phyloP scores from a whole-genome alignment of 2,113 vertebrate genomes.

The Larimichthys crocea region DNA sequence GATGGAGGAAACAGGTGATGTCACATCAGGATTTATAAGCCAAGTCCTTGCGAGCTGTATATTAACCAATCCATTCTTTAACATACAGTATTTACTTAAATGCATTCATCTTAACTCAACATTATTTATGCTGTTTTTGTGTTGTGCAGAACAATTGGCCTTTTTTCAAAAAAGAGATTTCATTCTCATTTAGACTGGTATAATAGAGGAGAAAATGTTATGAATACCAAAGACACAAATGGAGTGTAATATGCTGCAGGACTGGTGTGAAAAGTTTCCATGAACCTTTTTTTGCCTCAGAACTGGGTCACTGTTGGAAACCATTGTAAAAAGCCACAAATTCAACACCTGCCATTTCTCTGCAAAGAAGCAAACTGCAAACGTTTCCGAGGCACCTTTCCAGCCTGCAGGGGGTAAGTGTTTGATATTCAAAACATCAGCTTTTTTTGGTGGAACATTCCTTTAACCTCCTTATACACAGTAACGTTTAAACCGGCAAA shows the following conservation, averaged over 20 bases:
- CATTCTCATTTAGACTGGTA: neutral
- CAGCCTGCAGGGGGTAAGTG: neutral
- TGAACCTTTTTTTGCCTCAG: conserved; percentile 3
- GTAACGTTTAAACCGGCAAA: neutral
- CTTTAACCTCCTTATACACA: conserved; percentile 7
- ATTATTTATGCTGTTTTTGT: no score
- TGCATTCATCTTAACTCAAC: neutral
- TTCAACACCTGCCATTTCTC: conserved; percentile 40
- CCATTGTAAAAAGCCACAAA: conserved; percentile 25
- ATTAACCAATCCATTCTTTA: neutral
- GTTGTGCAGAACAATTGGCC: neutral
- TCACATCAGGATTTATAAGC: neutral
- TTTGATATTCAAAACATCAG: conserved; percentile 30
- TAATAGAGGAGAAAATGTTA: neutral
- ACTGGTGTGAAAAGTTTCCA: neutral
- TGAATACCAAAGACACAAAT: conserved; percentile 1
- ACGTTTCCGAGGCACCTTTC: conserved; percentile 38
- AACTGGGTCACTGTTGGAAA: conserved; percentile 34
- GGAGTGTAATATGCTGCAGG: neutral
- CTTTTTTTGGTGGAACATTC: neutral
- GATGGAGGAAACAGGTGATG: neutral
- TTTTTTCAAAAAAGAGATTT: neutral
- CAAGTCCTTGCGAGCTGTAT: neutral
- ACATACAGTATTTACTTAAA: neutral
- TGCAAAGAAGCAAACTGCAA: conserved; percentile 28